Percentiles rank a stretch among this genome's conserved stretches.
phyloP scores from a whole-genome alignment of 2,113 vertebrate species.

The Saguinus imperator region DNA sequence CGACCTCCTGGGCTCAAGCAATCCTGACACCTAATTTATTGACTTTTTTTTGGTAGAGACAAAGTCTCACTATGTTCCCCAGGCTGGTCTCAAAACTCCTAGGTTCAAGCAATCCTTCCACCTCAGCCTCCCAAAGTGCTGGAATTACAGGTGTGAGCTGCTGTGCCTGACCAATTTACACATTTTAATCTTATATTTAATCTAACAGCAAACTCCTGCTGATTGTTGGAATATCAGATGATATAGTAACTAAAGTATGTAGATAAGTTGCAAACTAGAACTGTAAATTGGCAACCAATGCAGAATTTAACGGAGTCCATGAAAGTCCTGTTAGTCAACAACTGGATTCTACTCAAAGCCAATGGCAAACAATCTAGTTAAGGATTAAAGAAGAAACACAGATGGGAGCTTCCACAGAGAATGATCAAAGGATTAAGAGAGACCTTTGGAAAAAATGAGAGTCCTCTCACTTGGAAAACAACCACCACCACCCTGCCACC shows the following conservation, averaged over 20 bases:
- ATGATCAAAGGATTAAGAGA: constrained; percentile 22
- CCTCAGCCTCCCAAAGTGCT: too few species aligned
- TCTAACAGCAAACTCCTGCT: not conserved
- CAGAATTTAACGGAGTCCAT: not conserved
- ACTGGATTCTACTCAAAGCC: constrained; percentile 3
- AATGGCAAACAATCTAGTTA: constrained; percentile 10
- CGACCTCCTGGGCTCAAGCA: too few species aligned
- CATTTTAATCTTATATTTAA: not conserved
- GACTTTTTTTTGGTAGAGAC: too few species aligned
- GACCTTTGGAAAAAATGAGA: constrained; percentile 15
- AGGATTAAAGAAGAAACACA: not conserved
- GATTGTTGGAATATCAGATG: not conserved
- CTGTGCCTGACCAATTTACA: not conserved
- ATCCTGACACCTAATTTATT: too few species aligned
- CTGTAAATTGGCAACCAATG: not conserved
- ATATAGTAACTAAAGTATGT: not conserved
- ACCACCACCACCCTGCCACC: too few species aligned
- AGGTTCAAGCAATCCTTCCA: too few species aligned
- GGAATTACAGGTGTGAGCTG: too few species aligned
- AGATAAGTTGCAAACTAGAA: constrained; percentile 1
- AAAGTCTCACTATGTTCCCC: too few species aligned
- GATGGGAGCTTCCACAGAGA: not conserved
- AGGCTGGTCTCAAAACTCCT: too few species aligned
- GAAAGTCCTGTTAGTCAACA: not conserved
- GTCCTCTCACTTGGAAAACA: not conserved